phyloP scores from a whole-genome alignment of 2,797 vertebrate genomes.

The Sebastes diaconus region DNA sequence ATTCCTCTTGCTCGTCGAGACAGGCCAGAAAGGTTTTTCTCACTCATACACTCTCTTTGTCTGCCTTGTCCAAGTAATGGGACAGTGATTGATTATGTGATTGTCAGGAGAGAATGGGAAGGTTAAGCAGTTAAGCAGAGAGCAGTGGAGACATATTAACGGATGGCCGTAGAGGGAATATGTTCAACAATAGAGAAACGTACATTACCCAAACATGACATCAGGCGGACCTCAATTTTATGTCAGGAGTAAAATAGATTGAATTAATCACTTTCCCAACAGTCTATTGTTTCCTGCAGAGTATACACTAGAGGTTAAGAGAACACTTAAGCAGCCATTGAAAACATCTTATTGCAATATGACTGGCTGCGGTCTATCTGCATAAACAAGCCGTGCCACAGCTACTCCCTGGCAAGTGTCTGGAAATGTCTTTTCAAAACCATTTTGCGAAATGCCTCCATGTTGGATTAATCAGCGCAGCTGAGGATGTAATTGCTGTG shows the following conservation, averaged over 20 bases:
- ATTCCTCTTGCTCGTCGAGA: conserved; percentile 74
- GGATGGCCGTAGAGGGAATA: conserved; percentile 56
- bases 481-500: conserved; percentile 85
- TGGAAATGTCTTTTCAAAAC: conserved; percentile 79
- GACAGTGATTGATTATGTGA: conserved; percentile 82
- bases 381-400: conserved; percentile 77
- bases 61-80: conserved; percentile 74
- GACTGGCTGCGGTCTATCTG: conserved; percentile 72
- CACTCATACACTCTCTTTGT: conserved; percentile 69
- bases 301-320: conserved; percentile 74
- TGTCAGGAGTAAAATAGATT: conserved; percentile 58
- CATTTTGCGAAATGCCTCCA: conserved; percentile 79
- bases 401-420: conserved; percentile 77
- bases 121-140: conserved; percentile 73
- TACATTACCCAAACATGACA: conserved; percentile 61
- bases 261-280: conserved; percentile 70
- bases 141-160: conserved; percentile 61
- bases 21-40: conserved; percentile 75
- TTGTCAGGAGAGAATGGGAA: conserved; percentile 75
- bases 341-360: conserved; percentile 76
- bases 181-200: conserved; percentile 63
- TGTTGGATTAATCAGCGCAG: conserved; percentile 84
- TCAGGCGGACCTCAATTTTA: conserved; percentile 58
- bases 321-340: conserved; percentile 77
- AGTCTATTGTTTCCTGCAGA: conserved; percentile 62